Conservation (phyloP, 2,888 invertebrate species). For the Caradrina clavipalpis region DNA sequence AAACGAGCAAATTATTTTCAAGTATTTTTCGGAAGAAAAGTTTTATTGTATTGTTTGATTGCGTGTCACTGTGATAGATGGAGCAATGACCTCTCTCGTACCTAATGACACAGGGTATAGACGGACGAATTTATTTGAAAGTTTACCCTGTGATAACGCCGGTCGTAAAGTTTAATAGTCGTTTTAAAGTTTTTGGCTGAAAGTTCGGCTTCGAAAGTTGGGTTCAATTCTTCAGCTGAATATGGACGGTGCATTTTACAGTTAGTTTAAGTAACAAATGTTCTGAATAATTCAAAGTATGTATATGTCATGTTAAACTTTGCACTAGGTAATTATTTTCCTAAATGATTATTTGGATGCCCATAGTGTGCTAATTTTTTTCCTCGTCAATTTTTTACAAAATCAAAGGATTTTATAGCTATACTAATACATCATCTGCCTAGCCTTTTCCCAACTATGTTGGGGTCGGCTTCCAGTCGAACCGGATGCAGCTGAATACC, state of each 20-base stretch:
- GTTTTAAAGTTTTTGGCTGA: conserved; percentile 73
- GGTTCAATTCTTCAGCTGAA: conserved; percentile 52
- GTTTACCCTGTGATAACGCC: conserved; percentile 75
- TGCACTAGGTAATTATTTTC: not conserved
- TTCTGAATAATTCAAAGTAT: not conserved
- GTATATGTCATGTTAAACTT: not conserved
- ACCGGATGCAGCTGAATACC: too few relatives aligned
- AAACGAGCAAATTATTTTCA: conserved; percentile 90
- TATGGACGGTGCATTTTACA: conserved; percentile 30
- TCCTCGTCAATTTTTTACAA: too few relatives aligned
- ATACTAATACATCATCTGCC: too few relatives aligned
- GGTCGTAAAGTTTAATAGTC: conserved; percentile 82
- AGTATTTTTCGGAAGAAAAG: conserved; percentile 90
- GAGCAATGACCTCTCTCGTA: conserved; percentile 83
- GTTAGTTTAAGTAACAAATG: conserved; percentile 5
- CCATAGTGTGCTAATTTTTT: not conserved
- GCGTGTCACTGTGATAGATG: conserved; percentile 90
- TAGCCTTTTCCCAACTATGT: too few relatives aligned
- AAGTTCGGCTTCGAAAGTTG: conserved; percentile 47
- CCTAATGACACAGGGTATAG: conserved; percentile 81
- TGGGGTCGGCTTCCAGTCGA: too few relatives aligned
- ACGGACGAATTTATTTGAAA: conserved; percentile 88
- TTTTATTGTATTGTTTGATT: conserved; percentile 91
- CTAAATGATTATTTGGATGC: not conserved
- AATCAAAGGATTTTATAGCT: too few relatives aligned